A percentile compares a stretch with the other conserved stretches of the same genome.
Conservation (phyloP, 1,140 invertebrate genomes). For the Penaeus vannamei region DNA sequence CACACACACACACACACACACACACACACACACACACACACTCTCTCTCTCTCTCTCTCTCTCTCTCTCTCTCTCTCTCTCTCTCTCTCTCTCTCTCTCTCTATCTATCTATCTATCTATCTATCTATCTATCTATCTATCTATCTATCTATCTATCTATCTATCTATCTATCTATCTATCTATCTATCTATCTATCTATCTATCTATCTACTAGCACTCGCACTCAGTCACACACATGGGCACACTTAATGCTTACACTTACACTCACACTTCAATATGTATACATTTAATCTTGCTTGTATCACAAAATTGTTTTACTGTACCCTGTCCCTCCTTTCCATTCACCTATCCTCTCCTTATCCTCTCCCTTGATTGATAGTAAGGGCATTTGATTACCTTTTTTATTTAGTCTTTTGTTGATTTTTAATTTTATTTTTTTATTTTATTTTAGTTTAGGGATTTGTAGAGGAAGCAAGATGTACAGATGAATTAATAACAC, state of each 20-base stretch:
- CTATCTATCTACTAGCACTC: not conserved
- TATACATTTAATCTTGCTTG: too few relatives aligned
- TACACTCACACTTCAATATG: not conserved
- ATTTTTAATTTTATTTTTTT: too few relatives aligned
- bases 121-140: not conserved
- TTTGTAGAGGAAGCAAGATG: too few relatives aligned
- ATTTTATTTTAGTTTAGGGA: not conserved
- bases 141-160: not conserved
- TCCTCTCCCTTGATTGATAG: not conserved
- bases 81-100: too few relatives aligned
- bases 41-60: too few relatives aligned
- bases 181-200: slow-evolving; percentile 4
- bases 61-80: too few relatives aligned
- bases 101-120: not conserved
- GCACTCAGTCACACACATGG: not conserved
- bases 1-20: too few relatives aligned
- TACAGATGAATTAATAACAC: not conserved
- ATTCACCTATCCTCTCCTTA: not conserved
- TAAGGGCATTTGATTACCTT: too few relatives aligned
- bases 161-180: not conserved
- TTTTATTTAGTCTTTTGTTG: too few relatives aligned
- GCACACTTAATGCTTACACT: not conserved
- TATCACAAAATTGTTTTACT: too few relatives aligned
- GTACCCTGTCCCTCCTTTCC: not conserved
- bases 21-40: too few relatives aligned